Evolutionary conservation across 1,140 invertebrate genomes (phyloP), one percentile per base, ranked within the genome.

Genomic region (Trichoplusia ni): DNA sequence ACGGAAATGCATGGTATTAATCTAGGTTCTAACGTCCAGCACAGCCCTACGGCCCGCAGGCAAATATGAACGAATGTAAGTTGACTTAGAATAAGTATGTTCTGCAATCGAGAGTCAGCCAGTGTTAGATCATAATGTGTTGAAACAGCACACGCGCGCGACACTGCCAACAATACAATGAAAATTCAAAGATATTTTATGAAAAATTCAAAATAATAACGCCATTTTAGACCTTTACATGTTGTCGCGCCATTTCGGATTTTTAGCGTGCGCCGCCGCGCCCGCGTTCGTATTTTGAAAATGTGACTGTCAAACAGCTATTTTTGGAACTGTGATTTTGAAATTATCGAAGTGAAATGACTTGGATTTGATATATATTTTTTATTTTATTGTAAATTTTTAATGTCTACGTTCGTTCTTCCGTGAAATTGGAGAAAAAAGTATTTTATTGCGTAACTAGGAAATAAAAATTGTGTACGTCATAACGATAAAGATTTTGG

Each of bases 21-120:
- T 18, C 69, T 75, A 74, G 60, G 61, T 62, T 67, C 79, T 83
- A 81, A 78, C 63, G 13, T 75, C 73, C 77, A 82, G 80, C 77
- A 67, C 88, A 90, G 79, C 88, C 88, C 88, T 90, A 89, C 69
- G 80, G 71, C 84, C 84, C 81, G 82, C 86, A 90, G 88, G 88
- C 88, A 90, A 90, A 90, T 90, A 90, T 90, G 86, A 90, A 90
- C 86, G 88, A 90, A 90, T 90, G 88, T 90, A 88, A 90, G 86
- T 90, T 89, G 88, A 90, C 86, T 90, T 90, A 90, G 88, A 90
- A 90, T 90, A 90, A 90, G 88, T 90, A 82, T 89, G 86, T 89
- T 86, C 84, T 84, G 84, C 88, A 88, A 90, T 87, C 85, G 84
- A 88, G 85, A 86, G 75, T 77, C 81, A 67, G 84, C 81, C 88